These are phyloP conservation scores for Thunnus thynnus DNA, from an alignment of 2,113 vertebrate species.

Conservation along the genomic window DNA sequence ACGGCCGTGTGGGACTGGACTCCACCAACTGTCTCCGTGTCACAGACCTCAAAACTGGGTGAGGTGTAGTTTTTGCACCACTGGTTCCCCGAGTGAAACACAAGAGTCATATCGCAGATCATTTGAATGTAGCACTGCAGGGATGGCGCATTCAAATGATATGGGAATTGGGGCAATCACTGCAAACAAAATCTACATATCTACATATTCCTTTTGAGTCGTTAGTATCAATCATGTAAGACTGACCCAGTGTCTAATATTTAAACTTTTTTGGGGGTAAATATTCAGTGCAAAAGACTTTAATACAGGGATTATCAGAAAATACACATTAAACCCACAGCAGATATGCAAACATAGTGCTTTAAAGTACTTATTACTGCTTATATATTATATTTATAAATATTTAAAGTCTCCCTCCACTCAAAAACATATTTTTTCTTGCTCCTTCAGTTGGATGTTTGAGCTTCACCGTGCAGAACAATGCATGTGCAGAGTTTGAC, in stretches of 20 bases:
- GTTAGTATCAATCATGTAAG: too few relatives aligned
- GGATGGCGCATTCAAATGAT: not conserved
- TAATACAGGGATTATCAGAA: not conserved
- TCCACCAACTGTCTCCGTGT: conserved; percentile 96
- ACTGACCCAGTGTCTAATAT: too few relatives aligned
- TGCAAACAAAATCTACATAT: not conserved
- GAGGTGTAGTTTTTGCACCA: conserved; percentile 66
- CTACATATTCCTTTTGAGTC: not conserved
- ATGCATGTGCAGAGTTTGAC: too few relatives aligned
- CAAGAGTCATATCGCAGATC: too few relatives aligned
- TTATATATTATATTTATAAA: too few relatives aligned
- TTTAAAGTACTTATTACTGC: not conserved
- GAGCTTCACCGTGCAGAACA: too few relatives aligned
- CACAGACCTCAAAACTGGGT: conserved; percentile 98
- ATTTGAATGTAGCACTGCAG: not conserved
- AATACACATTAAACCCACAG: not conserved
- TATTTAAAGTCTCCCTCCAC: too few relatives aligned
- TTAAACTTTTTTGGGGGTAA: too few relatives aligned
- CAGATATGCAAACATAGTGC: not conserved
- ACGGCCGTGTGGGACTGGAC: conserved; percentile 96
- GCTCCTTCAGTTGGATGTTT: too few relatives aligned
- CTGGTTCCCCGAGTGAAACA: not conserved
- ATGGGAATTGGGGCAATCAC: not conserved
- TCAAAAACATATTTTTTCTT: too few relatives aligned
- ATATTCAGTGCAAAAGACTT: too few relatives aligned